These are phyloP conservation scores for Spatulosminthurus flaviceps DNA, from an alignment of 2,888 invertebrate species.

Conservation along the genomic window DNA sequence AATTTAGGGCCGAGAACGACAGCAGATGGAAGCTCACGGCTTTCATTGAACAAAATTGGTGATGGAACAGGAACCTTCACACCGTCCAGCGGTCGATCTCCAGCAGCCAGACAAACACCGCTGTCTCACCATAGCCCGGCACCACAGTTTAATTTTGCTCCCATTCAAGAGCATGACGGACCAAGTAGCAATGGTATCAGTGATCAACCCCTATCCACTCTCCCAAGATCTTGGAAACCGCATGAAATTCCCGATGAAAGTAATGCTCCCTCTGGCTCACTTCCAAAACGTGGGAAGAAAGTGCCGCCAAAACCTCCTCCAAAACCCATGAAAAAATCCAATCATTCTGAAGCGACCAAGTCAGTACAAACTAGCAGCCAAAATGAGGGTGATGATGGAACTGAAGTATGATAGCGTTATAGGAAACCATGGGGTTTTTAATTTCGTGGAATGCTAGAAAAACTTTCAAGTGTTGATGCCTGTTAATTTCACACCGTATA, in stretches of 20 bases:
- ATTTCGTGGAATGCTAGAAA: neutral
- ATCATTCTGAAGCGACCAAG: slow-evolving; percentile 41
- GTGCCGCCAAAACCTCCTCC: slow-evolving; percentile 64
- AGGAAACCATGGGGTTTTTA: neutral
- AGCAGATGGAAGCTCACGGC: slow-evolving; percentile 86
- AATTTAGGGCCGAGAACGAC: slow-evolving; percentile 91
- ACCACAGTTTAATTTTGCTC: slow-evolving; percentile 54
- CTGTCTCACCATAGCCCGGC: slow-evolving; percentile 47
- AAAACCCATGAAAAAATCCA: slow-evolving; percentile 63
- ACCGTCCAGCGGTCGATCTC: slow-evolving; percentile 44
- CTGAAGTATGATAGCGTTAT: slow-evolving; percentile 57
- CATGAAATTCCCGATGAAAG: slow-evolving; percentile 24
- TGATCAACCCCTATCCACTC: slow-evolving; percentile 45
- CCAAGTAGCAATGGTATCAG: slow-evolving; percentile 17
- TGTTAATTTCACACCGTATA: neutral
- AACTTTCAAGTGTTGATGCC: neutral
- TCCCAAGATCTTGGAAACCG: slow-evolving; percentile 52
- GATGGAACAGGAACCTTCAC: slow-evolving; percentile 49
- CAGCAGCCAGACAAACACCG: slow-evolving; percentile 45
- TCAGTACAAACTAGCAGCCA: slow-evolving; percentile 45
- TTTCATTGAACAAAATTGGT: slow-evolving; percentile 80
- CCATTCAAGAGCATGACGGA: slow-evolving; percentile 56
- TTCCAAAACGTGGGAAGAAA: slow-evolving; percentile 48
- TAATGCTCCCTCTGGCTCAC: slow-evolving; percentile 26
- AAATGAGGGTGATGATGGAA: slow-evolving; percentile 60